These are phyloP conservation scores for Hydrotaea diabolus DNA, from an alignment of 2,888 invertebrate species.

Conservation along the genomic window DNA sequence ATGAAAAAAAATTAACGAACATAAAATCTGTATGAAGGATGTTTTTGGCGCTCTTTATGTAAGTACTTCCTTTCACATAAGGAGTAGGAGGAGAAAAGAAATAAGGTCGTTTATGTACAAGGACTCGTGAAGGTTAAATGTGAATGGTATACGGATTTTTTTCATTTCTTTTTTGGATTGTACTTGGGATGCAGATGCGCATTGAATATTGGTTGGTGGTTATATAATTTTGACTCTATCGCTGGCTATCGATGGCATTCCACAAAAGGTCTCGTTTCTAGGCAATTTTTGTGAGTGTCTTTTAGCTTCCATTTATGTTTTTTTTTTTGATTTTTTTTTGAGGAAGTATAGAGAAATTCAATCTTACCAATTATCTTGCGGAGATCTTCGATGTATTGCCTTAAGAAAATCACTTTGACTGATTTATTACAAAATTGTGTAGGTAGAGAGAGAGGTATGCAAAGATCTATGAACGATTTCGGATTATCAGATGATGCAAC, in stretches of 20 bases:
- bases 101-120: conserved; percentile 52
- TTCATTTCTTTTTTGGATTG: background rate
- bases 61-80: background rate
- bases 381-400: conserved; percentile 81
- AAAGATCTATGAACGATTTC: conserved; percentile 66
- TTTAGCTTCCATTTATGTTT: background rate
- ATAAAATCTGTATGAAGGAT: conserved; percentile 10
- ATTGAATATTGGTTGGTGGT: conserved; percentile 34
- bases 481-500: conserved; percentile 50
- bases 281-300: background rate
- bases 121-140: conserved; percentile 66
- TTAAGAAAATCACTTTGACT: conserved; percentile 81
- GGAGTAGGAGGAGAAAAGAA: background rate
- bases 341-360: conserved; percentile 27
- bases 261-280: background rate
- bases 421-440: conserved; percentile 70
- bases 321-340: background rate
- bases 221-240: background rate
- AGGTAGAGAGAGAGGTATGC: conserved; percentile 46
- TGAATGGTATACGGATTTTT: conserved; percentile 6
- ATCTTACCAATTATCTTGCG: conserved; percentile 81
- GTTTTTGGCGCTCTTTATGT: conserved; percentile 15
- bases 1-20: background rate
- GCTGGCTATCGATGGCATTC: background rate
- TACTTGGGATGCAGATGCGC: conserved; percentile 57